Evolutionary conservation across 2,113 vertebrate genomes (phyloP).

Genomic region (Gopherus evgoodei): DNA sequence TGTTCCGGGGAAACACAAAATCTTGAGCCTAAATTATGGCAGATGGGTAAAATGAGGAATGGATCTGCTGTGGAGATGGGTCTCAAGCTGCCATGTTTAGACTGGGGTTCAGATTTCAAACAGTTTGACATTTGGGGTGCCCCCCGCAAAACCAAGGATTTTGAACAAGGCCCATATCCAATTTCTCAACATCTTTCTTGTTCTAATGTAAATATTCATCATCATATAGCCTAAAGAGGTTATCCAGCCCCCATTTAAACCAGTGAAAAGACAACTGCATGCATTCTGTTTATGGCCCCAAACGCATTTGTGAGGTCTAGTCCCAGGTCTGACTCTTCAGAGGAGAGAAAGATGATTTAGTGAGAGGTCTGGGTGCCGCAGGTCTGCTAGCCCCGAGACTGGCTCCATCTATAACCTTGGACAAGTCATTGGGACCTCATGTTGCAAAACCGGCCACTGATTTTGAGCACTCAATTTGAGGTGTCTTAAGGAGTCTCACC

Average conservation of each 20-base stretch:
- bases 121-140: not conserved
- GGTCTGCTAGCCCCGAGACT: not conserved
- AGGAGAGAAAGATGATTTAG: not conserved
- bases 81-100: not conserved
- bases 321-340: not conserved
- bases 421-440: accelerated
- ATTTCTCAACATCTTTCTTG: not conserved
- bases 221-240: not conserved
- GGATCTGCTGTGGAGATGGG: slow-evolving; percentile 6
- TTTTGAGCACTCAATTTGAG: not conserved
- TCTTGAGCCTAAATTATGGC: slow-evolving; percentile 27
- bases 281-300: slow-evolving; percentile 11
- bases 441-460: not conserved
- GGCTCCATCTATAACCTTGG: not conserved
- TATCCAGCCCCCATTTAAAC: slow-evolving; percentile 44
- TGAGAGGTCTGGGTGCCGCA: not conserved
- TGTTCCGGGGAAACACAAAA: not conserved
- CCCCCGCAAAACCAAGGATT: not conserved
- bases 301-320: not conserved
- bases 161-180: not conserved
- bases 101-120: slow-evolving; percentile 4
- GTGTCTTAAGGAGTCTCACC: not conserved
- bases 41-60: not conserved
- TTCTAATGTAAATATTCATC: slow-evolving; percentile 6
- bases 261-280: not conserved